Percentiles rank a stretch among this genome's conserved stretches.
Conservation (phyloP, 1,140 invertebrate species). For the Diplogasteroides magnus region DNA sequence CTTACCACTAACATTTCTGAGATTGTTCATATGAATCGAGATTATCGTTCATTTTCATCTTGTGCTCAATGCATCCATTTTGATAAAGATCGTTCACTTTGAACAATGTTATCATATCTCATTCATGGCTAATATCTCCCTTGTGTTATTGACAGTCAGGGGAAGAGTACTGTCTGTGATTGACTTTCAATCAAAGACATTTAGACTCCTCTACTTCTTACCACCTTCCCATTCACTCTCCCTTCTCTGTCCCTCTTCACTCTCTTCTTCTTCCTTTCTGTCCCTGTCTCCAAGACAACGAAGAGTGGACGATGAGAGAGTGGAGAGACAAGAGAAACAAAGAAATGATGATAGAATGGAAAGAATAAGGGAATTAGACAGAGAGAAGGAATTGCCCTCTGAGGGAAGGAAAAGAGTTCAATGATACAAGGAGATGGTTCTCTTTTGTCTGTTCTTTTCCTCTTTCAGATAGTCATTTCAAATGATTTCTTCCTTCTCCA, state of each 20-base stretch:
- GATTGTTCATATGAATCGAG: too few relatives aligned
- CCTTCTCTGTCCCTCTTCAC: background rate
- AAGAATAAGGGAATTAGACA: background rate
- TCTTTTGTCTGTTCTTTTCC: background rate
- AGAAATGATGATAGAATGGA: constrained; percentile 9
- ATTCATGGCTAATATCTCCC: constrained; percentile 11
- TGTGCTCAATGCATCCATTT: constrained; percentile 2
- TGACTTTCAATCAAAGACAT: background rate
- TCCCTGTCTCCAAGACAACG: constrained; percentile 1
- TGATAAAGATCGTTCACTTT: constrained; percentile 3
- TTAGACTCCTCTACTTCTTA: background rate
- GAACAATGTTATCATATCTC: background rate
- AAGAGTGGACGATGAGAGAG: background rate
- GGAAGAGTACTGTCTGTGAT: too few relatives aligned
- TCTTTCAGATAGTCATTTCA: background rate
- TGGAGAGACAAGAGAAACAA: background rate
- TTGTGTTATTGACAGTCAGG: too few relatives aligned
- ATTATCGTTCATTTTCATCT: too few relatives aligned
- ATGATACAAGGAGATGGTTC: too few relatives aligned
- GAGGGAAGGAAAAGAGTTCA: too few relatives aligned
- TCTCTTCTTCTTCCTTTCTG: constrained; percentile 2
- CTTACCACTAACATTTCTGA: too few relatives aligned
- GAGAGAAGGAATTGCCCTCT: background rate
- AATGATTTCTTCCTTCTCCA: background rate
- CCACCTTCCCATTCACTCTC: background rate